Conservation (phyloP, 1,140 invertebrate genomes). For the Pollicipes pollicipes region DNA sequence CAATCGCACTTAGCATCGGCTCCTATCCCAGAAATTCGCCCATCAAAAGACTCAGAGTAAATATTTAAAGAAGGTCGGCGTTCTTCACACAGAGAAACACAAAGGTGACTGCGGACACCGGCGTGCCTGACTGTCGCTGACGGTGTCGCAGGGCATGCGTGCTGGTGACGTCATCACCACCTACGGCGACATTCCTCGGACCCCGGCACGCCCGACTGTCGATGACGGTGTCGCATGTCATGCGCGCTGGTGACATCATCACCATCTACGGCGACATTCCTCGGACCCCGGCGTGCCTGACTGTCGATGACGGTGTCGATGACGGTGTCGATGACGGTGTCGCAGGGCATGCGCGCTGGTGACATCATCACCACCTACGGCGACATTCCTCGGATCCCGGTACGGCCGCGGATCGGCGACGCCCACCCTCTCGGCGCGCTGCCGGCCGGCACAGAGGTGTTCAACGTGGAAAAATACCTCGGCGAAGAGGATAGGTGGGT, state of each 20-base stretch:
- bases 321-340: neutral
- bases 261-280: too few relatives aligned
- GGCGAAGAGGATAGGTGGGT: constrained; percentile 48
- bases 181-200: too few relatives aligned
- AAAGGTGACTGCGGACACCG: too few relatives aligned
- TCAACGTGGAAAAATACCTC: constrained; percentile 61
- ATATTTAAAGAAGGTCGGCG: too few relatives aligned
- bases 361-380: constrained; percentile 73
- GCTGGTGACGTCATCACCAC: constrained; percentile 42
- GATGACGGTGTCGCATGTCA: too few relatives aligned
- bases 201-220: neutral
- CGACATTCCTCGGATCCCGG: constrained; percentile 70
- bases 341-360: neutral
- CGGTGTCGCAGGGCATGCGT: constrained; percentile 66
- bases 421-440: constrained; percentile 86
- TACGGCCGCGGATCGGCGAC: constrained; percentile 75
- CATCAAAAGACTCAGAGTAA: too few relatives aligned
- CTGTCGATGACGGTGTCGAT: neutral
- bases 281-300: too few relatives aligned
- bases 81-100: too few relatives aligned
- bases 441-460: constrained; percentile 60
- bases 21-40: too few relatives aligned
- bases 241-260: too few relatives aligned
- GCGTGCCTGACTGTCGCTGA: too few relatives aligned
- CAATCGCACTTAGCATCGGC: too few relatives aligned